Evolutionary conservation across 35 echinoderm and acorn worm genomes (phyloP), one percentile per base, ranked within the genome.

Genomic region (Chiridota heheva): DNA sequence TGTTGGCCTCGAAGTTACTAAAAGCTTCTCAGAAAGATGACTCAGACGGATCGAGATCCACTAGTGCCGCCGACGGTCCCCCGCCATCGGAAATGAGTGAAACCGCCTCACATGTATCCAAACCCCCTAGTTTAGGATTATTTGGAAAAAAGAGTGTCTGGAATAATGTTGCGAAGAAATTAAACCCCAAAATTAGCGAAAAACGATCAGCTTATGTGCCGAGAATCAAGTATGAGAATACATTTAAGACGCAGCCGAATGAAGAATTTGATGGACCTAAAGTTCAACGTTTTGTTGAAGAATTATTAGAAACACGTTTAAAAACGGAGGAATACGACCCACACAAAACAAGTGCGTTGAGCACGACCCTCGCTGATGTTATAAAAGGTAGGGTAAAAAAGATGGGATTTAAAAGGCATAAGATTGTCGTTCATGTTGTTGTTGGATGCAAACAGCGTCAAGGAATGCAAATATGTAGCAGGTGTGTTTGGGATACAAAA

Each of bases 361-460:
- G 87, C 26, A 64, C 63, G 1, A 96, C 44, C 31, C 63, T 96
- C 5, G 72, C 92, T 7, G 92, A 90, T 59, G 77, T 90, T 69
- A 87, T 96, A 59, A 96, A 96, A 42, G 82, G 59, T 26, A 39
- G 83, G 20, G 65, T 90, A 0, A 96, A 96, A 58, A 81, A 96
- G 43, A 81, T 90, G 77, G 67, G 88, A 0, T 96, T 90, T 41
- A 67, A 58, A 15, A 13, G 92, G 27, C 83, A 96, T 49, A 90
- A 90, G 61, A 86, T 96, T 22, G 79, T 90, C 25, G 88, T 90
- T 0, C 88, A 96, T 55, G 81, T 90, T 36, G 78, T 87, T 2
- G 60, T 96, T 7, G 92, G 92, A 1, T 76, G 81, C 18, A 70
- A 90, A 27, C 48, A 82, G 4, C 26, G 48, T n/a, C 87, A 90